A percentile compares a stretch with the other conserved stretches of the same genome.
These are phyloP conservation scores for Papilio polytes DNA, from an alignment of 1,140 invertebrate genomes.

Conservation along the genomic window DNA sequence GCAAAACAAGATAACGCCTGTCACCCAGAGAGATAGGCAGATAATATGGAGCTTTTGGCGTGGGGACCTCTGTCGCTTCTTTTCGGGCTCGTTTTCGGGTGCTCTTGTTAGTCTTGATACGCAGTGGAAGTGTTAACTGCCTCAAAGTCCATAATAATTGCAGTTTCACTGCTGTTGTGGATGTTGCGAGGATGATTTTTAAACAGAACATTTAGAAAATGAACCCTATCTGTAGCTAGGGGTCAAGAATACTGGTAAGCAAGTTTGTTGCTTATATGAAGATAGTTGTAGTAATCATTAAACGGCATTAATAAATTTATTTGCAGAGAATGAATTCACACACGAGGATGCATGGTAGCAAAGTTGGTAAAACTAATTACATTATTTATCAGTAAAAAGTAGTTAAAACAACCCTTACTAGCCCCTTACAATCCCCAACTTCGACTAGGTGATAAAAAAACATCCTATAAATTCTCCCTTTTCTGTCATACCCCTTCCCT, in stretches of 20 bases:
- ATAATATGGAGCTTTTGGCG: no score
- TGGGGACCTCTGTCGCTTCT: no score
- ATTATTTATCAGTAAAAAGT: not conserved
- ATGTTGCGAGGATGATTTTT: not conserved
- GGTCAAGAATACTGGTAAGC: not conserved
- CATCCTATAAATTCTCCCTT: not conserved
- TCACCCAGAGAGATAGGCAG: no score
- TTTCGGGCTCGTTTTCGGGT: no score
- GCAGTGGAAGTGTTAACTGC: not conserved
- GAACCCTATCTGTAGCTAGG: not conserved
- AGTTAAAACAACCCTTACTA: not conserved
- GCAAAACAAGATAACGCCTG: no score
- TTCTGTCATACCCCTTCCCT: not conserved
- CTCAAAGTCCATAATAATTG: not conserved
- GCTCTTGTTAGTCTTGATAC: no score
- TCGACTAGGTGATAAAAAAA: no score
- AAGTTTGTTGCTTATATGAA: conserved; percentile 1
- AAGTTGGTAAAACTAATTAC: conserved; percentile 6
- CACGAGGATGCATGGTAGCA: conserved; percentile 15
- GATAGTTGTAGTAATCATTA: not conserved
- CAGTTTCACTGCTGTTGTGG: conserved; percentile 7
- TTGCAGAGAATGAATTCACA: conserved; percentile 3
- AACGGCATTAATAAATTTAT: not conserved
- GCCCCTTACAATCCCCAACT: not conserved
- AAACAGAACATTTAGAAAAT: not conserved